These are phyloP conservation scores for Lithophane socia DNA, from an alignment of 2,888 invertebrate genomes.

Conservation along the genomic window DNA sequence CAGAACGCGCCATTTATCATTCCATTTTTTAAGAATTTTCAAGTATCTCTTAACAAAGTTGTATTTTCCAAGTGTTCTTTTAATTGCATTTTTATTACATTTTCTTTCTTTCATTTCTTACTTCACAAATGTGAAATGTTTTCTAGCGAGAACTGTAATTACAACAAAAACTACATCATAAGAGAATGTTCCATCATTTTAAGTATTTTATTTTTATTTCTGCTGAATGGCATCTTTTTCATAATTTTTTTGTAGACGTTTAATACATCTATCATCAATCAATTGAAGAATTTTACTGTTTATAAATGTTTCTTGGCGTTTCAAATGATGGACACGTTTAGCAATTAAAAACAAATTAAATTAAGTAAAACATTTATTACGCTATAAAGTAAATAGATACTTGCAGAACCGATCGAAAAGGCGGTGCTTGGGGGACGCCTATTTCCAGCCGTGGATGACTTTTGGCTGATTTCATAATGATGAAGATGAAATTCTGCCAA, in stretches of 20 bases:
- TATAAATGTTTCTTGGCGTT: background rate
- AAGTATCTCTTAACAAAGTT: slow-evolving; percentile 42
- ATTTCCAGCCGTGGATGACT: no score
- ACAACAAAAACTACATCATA: slow-evolving; percentile 62
- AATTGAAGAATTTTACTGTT: background rate
- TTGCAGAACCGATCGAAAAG: no score
- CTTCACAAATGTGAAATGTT: slow-evolving; percentile 64
- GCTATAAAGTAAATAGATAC: background rate
- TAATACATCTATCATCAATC: background rate
- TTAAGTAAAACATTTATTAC: background rate
- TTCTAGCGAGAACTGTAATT: slow-evolving; percentile 61
- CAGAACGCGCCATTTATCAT: slow-evolving; percentile 18
- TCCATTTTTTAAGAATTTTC: slow-evolving; percentile 31
- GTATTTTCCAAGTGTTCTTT: slow-evolving; percentile 52
- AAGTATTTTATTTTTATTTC: slow-evolving; percentile 39
- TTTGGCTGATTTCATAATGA: no score
- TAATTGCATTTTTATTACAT: slow-evolving; percentile 64
- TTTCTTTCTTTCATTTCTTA: slow-evolving; percentile 59
- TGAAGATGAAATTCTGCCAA: no score
- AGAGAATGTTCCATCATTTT: slow-evolving; percentile 50
- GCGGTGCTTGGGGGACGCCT: no score
- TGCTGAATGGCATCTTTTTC: slow-evolving; percentile 22
- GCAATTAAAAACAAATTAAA: background rate
- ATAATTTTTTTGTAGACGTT: background rate
- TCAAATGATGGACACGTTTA: background rate